phyloP scores from a whole-genome alignment of 2,797 vertebrate species.

The Sarcoramphus papa region DNA sequence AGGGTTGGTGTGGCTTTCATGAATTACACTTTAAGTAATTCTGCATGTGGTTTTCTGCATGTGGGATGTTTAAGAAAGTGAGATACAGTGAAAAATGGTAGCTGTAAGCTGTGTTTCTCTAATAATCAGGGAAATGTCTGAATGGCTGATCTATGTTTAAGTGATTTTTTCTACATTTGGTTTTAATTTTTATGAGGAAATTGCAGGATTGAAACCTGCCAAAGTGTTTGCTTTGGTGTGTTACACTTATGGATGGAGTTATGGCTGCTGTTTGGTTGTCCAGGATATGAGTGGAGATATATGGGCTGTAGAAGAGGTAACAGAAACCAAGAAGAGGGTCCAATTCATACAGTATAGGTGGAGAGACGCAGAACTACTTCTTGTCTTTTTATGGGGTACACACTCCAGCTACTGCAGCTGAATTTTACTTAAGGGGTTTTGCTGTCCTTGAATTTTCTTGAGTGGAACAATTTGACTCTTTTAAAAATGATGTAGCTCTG shows the following conservation, averaged over 20 bases:
- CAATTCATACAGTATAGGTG: neutral
- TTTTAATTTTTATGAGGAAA: neutral
- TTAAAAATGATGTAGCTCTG: neutral
- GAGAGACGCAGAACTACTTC: neutral
- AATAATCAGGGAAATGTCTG: neutral
- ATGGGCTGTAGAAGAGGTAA: neutral
- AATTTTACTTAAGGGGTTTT: neutral
- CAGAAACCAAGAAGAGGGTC: neutral
- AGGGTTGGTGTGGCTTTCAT: neutral
- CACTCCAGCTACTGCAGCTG: neutral
- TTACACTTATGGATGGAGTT: neutral
- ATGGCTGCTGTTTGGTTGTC: neutral
- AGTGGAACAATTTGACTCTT: neutral
- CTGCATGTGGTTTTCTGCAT: neutral
- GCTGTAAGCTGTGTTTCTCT: neutral
- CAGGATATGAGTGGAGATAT: neutral
- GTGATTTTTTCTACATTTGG: neutral
- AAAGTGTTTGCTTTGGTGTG: neutral
- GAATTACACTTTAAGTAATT: neutral
- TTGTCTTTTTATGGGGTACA: neutral
- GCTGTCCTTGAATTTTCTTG: neutral
- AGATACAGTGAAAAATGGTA: neutral
- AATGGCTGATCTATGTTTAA: neutral
- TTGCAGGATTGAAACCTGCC: neutral
- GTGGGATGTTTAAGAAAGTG: neutral